These are phyloP conservation scores for Batillaria attramentaria DNA, from an alignment of 1,140 invertebrate genomes.

Conservation along the genomic window DNA sequence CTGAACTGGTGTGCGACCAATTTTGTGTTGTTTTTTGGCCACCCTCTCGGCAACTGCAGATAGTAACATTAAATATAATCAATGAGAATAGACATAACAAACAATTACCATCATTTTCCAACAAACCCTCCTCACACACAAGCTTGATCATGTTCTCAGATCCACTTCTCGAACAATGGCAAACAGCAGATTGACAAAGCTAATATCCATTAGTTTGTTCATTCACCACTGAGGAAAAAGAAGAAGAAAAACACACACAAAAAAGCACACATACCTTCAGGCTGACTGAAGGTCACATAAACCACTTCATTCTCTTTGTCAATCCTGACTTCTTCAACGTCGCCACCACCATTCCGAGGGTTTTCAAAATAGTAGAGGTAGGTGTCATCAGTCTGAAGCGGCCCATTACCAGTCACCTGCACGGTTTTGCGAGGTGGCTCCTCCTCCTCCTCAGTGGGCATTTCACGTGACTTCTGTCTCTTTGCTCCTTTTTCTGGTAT, in stretches of 20 bases:
- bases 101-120: not conserved
- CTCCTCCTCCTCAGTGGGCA: not conserved
- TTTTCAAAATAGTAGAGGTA: constrained; percentile 30
- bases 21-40: not conserved
- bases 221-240: too few species aligned
- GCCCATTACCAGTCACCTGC: not conserved
- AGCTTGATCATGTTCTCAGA: not conserved
- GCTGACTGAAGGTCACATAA: constrained; percentile 26
- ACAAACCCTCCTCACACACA: not conserved
- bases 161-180: too few species aligned
- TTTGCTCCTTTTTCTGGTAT: constrained; percentile 31
- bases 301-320: constrained; percentile 10
- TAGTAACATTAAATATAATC: too few species aligned
- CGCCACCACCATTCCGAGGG: constrained; percentile 10
- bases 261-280: not conserved
- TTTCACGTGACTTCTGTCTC: constrained; percentile 10
- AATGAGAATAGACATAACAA: too few species aligned
- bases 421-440: constrained; percentile 14
- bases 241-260: too few species aligned
- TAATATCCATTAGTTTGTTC: too few species aligned
- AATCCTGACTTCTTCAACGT: constrained; percentile 28
- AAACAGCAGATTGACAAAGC: too few species aligned
- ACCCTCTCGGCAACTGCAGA: constrained; percentile 22
- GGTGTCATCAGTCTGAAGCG: constrained; percentile 15
- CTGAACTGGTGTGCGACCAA: not conserved